These are phyloP conservation scores for Emydoidea blandingii DNA, from an alignment of 2,797 vertebrate genomes.

Conservation along the genomic window DNA sequence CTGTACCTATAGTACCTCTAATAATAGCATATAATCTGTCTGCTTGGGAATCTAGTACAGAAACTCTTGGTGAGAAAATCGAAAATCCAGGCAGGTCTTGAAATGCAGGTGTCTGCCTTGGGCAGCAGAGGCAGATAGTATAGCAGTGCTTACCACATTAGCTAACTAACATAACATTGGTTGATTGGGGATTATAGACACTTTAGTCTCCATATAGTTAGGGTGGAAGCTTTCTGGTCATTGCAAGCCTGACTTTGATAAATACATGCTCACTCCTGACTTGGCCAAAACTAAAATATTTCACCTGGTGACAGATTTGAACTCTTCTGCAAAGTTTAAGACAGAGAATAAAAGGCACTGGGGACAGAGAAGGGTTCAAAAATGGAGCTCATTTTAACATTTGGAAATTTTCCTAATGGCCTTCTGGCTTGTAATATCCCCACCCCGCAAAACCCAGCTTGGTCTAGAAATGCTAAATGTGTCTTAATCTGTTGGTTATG, in stretches of 20 bases:
- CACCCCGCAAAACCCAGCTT: neutral
- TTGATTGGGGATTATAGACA: neutral
- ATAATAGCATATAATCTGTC: neutral
- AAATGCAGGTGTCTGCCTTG: neutral
- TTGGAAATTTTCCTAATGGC: neutral
- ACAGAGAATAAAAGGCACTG: neutral
- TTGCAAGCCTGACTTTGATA: neutral
- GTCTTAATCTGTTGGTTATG: neutral
- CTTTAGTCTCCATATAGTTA: neutral
- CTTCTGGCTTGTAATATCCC: neutral
- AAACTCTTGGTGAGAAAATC: neutral
- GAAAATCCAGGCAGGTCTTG: neutral
- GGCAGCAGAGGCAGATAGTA: neutral
- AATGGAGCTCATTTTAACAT: neutral
- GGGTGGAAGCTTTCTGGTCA: neutral
- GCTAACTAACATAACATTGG: accelerated
- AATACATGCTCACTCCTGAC: neutral
- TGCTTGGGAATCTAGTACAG: neutral
- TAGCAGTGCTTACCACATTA: neutral
- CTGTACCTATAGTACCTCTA: neutral
- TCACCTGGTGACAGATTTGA: neutral
- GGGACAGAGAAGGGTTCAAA: neutral
- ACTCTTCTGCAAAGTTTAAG: neutral
- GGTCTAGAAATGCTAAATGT: accelerated
- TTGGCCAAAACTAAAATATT: neutral